Conservation (phyloP, 2,888 invertebrate genomes). For the Volucella inflata region DNA sequence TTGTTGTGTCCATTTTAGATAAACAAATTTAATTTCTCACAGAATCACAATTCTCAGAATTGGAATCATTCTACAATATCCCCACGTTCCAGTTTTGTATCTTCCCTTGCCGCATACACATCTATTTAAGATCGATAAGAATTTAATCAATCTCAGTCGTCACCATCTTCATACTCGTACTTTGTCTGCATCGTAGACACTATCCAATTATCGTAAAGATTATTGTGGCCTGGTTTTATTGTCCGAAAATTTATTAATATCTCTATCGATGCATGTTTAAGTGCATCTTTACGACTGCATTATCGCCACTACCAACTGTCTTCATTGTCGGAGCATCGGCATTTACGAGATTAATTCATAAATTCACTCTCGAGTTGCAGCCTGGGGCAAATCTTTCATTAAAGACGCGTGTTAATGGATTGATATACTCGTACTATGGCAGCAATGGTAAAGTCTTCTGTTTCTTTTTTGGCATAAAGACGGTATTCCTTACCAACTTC, state of each 20-base stretch:
- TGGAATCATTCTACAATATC: background rate
- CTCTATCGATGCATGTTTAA: conserved; percentile 69
- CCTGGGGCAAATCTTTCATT: conserved; percentile 13
- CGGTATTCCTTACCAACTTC: conserved; percentile 4
- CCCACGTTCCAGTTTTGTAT: conserved; percentile 13
- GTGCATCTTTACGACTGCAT: conserved; percentile 67
- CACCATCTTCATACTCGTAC: conserved; percentile 13
- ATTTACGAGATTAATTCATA: conserved; percentile 66
- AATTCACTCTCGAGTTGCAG: conserved; percentile 30
- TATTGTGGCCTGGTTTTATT: conserved; percentile 62
- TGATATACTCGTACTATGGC: conserved; percentile 19
- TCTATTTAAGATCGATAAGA: conserved; percentile 43
- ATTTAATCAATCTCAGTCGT: conserved; percentile 27
- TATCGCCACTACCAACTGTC: conserved; percentile 60
- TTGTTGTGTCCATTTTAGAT: background rate
- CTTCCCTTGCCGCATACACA: background rate
- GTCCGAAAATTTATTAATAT: conserved; percentile 60
- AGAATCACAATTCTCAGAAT: background rate
- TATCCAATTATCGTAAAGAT: conserved; percentile 62
- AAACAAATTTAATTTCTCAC: conserved; percentile 23
- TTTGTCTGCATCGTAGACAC: conserved; percentile 11
- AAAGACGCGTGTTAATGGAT: conserved; percentile 39
- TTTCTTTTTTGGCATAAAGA: conserved; percentile 37
- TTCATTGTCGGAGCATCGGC: conserved; percentile 17
- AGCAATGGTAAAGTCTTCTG: background rate